These are phyloP conservation scores for Drosophila varians DNA, from an alignment of 1,140 invertebrate species.

Conservation along the genomic window DNA sequence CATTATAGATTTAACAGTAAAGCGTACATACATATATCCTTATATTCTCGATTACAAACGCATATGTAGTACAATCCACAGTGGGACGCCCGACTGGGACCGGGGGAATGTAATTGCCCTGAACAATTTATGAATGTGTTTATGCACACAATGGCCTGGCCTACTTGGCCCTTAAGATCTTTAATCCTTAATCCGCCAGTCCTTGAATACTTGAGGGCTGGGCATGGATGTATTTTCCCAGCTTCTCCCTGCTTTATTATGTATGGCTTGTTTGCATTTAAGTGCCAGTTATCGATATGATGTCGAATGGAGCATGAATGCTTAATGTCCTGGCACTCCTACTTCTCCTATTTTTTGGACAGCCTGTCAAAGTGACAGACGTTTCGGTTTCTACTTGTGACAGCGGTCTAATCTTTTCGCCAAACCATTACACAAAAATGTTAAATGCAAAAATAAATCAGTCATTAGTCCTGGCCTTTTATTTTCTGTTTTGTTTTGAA, in stretches of 20 bases:
- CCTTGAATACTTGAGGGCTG: neutral
- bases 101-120: constrained; percentile 38
- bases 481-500: neutral
- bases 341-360: neutral
- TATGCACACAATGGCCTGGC: constrained; percentile 13
- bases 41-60: too few relatives aligned
- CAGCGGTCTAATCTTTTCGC: neutral
- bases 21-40: neutral
- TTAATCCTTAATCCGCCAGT: neutral
- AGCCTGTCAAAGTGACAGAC: neutral
- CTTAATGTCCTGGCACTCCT: constrained; percentile 6
- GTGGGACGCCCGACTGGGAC: neutral
- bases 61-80: constrained; percentile 14
- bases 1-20: constrained; percentile 54
- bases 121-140: constrained; percentile 64
- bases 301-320: constrained; percentile 11
- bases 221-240: neutral
- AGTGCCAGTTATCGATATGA: constrained; percentile 27
- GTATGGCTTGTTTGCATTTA: neutral
- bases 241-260: constrained; percentile 14
- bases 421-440: neutral
- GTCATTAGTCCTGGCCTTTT: neutral
- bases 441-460: neutral
- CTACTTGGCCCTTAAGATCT: constrained; percentile 14
- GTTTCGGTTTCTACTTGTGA: neutral